Conservation (phyloP, 92 coral and sea anemone species). For the Phymanthus crucifer region DNA sequence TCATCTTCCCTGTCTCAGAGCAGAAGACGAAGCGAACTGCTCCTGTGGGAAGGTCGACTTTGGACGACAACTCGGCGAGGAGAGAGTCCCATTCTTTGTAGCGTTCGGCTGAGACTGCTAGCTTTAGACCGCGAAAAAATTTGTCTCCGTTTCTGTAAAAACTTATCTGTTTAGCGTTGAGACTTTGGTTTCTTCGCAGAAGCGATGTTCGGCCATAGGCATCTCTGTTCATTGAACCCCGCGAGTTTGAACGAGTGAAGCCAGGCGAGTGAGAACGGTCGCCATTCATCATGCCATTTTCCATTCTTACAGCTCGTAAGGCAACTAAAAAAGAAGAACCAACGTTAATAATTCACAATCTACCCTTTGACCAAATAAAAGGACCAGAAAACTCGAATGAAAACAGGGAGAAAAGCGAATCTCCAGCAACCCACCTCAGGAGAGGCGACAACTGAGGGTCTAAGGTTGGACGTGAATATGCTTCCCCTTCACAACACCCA, state of each 20-base stretch:
- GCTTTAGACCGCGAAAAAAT: conserved; percentile 85
- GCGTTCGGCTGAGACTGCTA: conserved; percentile 94
- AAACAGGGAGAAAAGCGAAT: conserved; percentile 26
- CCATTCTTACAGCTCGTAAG: conserved; percentile 62
- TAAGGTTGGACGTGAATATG: conserved; percentile 42
- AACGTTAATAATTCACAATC: conserved; percentile 40
- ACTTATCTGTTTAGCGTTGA: conserved; percentile 94
- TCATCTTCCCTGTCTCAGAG: conserved; percentile 76
- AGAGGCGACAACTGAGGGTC: conserved; percentile 50
- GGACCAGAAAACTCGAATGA: conserved; percentile 33
- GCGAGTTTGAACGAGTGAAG: conserved; percentile 85
- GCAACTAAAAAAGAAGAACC: conserved; percentile 53
- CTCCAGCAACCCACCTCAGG: conserved; percentile 54
- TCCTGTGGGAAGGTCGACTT: conserved; percentile 86
- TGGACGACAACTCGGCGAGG: conserved; percentile 84
- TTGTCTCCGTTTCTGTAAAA: conserved; percentile 96
- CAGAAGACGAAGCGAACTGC: conserved; percentile 85
- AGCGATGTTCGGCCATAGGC: conserved; percentile 78
- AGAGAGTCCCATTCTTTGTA: conserved; percentile 93
- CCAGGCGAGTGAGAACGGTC: conserved; percentile 87
- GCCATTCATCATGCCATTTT: conserved; percentile 96
- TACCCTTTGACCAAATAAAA: conserved; percentile 25
- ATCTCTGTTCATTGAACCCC: conserved; percentile 81
- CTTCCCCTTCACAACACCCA: conserved; percentile 74
- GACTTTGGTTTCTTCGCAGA: conserved; percentile 92